Evolutionary conservation across 2,888 invertebrate genomes (phyloP), one percentile per base, ranked within the genome.

Genomic region (Temnothorax unifasciatus): DNA sequence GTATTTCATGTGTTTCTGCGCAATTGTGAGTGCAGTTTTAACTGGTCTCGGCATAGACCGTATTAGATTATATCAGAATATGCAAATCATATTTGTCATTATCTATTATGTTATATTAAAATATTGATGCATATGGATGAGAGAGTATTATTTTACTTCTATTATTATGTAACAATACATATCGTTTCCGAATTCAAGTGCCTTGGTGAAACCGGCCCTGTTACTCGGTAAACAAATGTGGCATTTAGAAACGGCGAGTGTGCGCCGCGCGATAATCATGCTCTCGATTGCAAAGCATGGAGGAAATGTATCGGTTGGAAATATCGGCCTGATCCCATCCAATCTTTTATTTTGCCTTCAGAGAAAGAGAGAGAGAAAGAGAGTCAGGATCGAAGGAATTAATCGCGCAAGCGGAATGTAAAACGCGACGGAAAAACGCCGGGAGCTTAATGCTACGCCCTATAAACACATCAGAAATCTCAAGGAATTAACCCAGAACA

Each of bases 171-270:
- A 61, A 61, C n/a, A n/a, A 29, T 13, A 29, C 8, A 29, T 29
- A 59, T 34, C 1, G 29, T 34, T 6, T 34, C 38, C 6, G 2
- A 21, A 57, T 57, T 9, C 13, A 57, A 38, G n/a, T 15, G 6
- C 6, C 18, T 74, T 61, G 41, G 15, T 77, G 54, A 54, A 29
- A 15, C 25, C 77, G 66, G 29, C 66, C 54, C 54, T 77, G 66
- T 21, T 25, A 50, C n/a, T 77, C 54, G n/a, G 15, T 77, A 77
- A 77, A 77, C 77, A 77, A 77, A 77, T 66, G 44, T 54, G 77
- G 66, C 66, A 77, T 77, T 77, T 77, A 77, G 66, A 66, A 77
- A 54, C 29, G 25, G 73, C 64, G 47, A 41, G 64, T 34, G 21
- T 63, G 76, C 74, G 77, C 52, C 21, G 25, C 54, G 50, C 61